Base-by-base conservation (phyloP, 1,140 invertebrate genomes). In the Eumeta japonica region DNA sequence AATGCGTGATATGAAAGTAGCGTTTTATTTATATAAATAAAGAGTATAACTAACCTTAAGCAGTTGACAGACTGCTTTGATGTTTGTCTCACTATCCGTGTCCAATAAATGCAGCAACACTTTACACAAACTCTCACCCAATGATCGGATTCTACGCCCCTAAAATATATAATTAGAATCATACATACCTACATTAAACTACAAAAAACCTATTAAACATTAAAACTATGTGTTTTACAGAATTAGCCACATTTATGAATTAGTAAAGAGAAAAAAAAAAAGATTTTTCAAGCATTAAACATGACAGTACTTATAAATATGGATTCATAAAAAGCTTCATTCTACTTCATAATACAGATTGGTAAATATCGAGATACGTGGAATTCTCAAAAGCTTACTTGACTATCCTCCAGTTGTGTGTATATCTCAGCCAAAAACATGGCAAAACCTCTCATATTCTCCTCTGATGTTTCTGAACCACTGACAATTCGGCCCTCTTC, bases 381-480 rank as follows among this genome's bases (percentile, higher is more conserved):
- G n/a, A n/a, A n/a, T n/a, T n/a, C n/a, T 24, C n/a, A 24, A 24
- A 24, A 24, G 10, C 28, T 35, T 44, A 77, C 75, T 55, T 77
- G 67, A 45, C 55, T 72, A 40, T 77, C 66, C 39, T 77, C 75
- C 13, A 77, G 55, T 44, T 77, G 75, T 18, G 73, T 77, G 40
- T 77, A 77, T 27, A 77, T 68, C 53, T 77, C 75, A 24, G 72
- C 75, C n/a, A 77, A 55, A 42, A 77, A 77, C 75, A 77, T 77
- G 4, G 75, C 75, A 55, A 77, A 77, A 2, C 75, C 75, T 4
- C 75, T 60, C 56, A 75, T 65, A 39, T 75, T 73, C 27, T 77
- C 71, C 32, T 71, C 70, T 0, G 68, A 72, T 2, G 58, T 55
- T 43, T 76, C 73, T 9, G 62, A 36, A 15, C 70, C 70, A 30